Evolutionary conservation across 2,113 vertebrate genomes (phyloP).

Genomic region (Cyphomyrus plagiostoma): DNA sequence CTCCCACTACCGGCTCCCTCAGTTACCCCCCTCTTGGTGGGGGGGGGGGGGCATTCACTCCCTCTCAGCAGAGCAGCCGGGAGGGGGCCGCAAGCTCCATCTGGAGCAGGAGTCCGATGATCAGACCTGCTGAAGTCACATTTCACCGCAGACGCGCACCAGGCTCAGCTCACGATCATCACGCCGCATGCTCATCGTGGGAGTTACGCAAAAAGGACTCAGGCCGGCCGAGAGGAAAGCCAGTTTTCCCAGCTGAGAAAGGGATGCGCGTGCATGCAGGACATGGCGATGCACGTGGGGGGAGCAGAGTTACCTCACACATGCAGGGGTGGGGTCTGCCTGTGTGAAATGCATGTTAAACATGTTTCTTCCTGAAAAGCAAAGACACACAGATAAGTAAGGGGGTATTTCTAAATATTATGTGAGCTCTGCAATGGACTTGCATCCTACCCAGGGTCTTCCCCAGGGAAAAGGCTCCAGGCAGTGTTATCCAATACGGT

Average conservation of each 20-base stretch:
- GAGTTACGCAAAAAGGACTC: not conserved
- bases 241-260: not conserved
- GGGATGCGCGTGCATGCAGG: not conserved
- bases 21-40: not conserved
- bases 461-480: not conserved
- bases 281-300: not conserved
- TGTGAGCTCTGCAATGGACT: not conserved
- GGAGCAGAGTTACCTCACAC: not conserved
- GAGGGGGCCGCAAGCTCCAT: not conserved
- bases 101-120: not conserved
- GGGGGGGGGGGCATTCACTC: not conserved
- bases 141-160: not conserved
- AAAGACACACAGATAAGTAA: not conserved
- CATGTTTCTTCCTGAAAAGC: not conserved
- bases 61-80: not conserved
- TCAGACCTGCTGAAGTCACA: not conserved
- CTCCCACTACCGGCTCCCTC: not conserved
- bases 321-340: not conserved
- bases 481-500: not conserved
- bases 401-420: not conserved
- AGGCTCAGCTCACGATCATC: not conserved
- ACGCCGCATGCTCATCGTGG: not conserved
- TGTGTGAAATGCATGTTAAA: not conserved
- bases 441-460: not conserved
- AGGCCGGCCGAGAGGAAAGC: not conserved